phyloP scores from a whole-genome alignment of 2,113 vertebrate species.

The Eudyptes chrysolophus region DNA sequence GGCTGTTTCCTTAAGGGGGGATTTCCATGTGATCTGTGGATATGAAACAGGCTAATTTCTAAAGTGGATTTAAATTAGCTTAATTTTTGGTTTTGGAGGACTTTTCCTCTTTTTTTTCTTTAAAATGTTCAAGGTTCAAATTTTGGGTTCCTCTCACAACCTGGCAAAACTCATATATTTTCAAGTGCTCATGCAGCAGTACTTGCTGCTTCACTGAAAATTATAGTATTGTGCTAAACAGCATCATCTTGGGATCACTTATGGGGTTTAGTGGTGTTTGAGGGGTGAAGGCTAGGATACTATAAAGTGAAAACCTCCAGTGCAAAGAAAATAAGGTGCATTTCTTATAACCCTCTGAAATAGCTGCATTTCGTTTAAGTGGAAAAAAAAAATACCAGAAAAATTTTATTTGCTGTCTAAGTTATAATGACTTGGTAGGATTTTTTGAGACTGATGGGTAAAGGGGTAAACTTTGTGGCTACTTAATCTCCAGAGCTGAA shows the following conservation, averaged over 20 bases:
- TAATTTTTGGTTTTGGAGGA: accelerated
- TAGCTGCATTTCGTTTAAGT: neutral
- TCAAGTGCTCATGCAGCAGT: neutral
- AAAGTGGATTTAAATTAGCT: neutral
- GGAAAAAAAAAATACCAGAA: neutral
- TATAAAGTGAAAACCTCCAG: neutral
- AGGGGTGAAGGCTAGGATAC: neutral
- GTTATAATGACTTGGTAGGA: neutral
- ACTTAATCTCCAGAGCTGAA: neutral
- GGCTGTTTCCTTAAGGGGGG: neutral
- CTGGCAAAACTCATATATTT: neutral
- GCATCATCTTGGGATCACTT: neutral
- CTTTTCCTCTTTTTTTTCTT: neutral
- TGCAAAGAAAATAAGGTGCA: neutral
- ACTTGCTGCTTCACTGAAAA: slow-evolving; percentile 46
- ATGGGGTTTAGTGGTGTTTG: neutral
- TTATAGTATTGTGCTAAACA: slow-evolving; percentile 10
- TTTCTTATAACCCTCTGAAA: neutral
- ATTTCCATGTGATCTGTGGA: neutral
- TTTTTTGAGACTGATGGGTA: neutral
- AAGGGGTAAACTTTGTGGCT: neutral
- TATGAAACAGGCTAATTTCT: neutral
- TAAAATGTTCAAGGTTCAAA: neutral
- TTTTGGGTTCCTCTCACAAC: neutral
- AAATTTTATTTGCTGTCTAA: neutral